These are phyloP conservation scores for Pseudopipra pipra DNA, from an alignment of 2,113 vertebrate species.

Conservation along the genomic window DNA sequence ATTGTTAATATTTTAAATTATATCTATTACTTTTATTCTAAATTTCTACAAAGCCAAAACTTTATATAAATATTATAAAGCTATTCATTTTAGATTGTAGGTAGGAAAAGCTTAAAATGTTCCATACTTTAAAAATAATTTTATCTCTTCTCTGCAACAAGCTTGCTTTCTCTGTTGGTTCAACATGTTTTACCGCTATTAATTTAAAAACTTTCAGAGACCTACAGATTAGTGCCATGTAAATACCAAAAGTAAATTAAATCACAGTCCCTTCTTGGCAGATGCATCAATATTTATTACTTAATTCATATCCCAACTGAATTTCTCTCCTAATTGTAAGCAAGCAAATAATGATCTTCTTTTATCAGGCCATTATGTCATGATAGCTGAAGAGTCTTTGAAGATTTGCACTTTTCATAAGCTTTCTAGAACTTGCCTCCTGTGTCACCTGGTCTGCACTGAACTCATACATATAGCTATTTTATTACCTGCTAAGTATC, in stretches of 20 bases:
- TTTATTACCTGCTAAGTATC: slow-evolving; percentile 24
- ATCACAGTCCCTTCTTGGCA: background rate
- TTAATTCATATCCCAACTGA: background rate
- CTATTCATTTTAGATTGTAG: background rate
- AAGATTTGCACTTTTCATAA: slow-evolving; percentile 28
- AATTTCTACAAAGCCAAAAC: background rate
- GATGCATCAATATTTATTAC: slow-evolving; percentile 8
- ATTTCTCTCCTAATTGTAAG: background rate
- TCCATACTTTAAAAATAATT: background rate
- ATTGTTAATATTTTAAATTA: background rate
- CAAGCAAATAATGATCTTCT: background rate
- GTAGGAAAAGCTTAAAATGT: background rate
- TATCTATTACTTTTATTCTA: background rate
- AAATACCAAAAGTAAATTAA: background rate
- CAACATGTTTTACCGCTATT: background rate
- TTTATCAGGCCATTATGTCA: background rate
- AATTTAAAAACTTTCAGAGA: background rate
- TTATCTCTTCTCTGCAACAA: background rate
- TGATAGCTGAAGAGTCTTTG: background rate
- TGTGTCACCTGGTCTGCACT: background rate
- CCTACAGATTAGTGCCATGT: background rate
- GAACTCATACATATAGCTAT: background rate
- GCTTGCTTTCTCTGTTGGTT: background rate
- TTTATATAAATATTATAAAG: background rate
- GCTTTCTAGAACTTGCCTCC: background rate